These are phyloP conservation scores for Ispidina lecontei DNA, from an alignment of 2,797 vertebrate genomes.

Conservation along the genomic window DNA sequence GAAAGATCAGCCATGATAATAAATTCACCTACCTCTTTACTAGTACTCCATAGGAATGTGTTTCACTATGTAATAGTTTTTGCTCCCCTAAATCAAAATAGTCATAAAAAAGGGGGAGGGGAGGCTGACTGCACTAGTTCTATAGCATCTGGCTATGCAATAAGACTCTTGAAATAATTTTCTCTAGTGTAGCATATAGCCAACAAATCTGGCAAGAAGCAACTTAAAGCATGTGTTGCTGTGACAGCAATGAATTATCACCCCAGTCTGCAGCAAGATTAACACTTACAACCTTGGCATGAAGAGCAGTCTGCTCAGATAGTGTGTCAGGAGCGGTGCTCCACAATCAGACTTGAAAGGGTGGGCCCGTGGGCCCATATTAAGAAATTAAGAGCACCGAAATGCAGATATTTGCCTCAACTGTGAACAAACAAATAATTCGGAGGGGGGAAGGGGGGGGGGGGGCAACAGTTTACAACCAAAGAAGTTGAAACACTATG, in stretches of 20 bases:
- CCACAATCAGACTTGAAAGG: slow-evolving; percentile 17
- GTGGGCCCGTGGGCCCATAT: not conserved
- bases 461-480: not conserved
- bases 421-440: slow-evolving; percentile 52
- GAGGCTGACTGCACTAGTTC: slow-evolving; percentile 21
- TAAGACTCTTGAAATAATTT: slow-evolving; percentile 68
- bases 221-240: slow-evolving; percentile 69
- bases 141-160: slow-evolving; percentile 66
- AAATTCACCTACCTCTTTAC: not conserved
- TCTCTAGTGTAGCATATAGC: slow-evolving; percentile 62
- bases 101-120: slow-evolving; percentile 48
- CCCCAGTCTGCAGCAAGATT: slow-evolving; percentile 64
- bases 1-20: not conserved
- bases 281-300: slow-evolving; percentile 66
- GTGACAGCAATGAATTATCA: slow-evolving; percentile 74
- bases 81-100: slow-evolving; percentile 37
- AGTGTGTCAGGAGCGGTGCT: not conserved
- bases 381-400: not conserved
- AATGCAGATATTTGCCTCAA: slow-evolving; percentile 21
- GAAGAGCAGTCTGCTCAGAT: slow-evolving; percentile 30
- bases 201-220: slow-evolving; percentile 65
- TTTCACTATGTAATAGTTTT: not conserved
- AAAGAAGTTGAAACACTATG: not conserved
- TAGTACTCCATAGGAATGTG: not conserved
- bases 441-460: not conserved